phyloP scores from a whole-genome alignment of 1,140 invertebrate genomes.

The Solen grandis region DNA sequence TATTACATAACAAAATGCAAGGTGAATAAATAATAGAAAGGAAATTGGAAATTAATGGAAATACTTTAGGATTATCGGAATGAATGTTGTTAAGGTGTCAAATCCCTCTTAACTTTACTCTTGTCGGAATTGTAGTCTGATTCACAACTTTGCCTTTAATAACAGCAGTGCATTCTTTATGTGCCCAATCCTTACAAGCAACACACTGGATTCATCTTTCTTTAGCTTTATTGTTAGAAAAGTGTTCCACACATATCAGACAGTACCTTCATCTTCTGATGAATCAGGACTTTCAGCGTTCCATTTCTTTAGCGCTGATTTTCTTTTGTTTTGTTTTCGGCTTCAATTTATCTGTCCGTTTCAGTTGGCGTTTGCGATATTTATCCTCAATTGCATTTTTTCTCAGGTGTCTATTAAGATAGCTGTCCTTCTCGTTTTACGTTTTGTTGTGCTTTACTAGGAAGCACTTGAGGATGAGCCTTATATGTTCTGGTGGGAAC shows the following conservation, averaged over 20 bases:
- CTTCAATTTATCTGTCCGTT: neutral
- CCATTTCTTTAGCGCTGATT: neutral
- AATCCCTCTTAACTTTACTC: no score
- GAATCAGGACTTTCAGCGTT: slow-evolving; percentile 1
- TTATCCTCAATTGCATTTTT: slow-evolving; percentile 28
- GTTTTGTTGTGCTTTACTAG: neutral
- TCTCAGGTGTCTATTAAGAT: slow-evolving; percentile 24
- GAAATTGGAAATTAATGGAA: no score
- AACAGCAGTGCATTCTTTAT: slow-evolving; percentile 11
- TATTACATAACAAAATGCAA: no score
- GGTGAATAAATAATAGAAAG: no score
- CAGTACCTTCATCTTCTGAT: slow-evolving; percentile 1
- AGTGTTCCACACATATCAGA: slow-evolving; percentile 5
- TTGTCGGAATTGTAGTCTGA: slow-evolving; percentile 12
- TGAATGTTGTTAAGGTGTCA: no score
- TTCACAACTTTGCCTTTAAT: neutral
- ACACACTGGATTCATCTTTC: slow-evolving; percentile 17
- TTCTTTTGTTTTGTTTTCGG: neutral
- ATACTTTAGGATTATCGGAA: no score
- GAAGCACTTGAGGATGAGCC: neutral
- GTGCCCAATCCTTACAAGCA: neutral
- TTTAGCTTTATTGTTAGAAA: neutral
- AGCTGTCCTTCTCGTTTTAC: slow-evolving; percentile 6
- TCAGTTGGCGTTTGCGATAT: no score
- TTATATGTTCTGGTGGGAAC: slow-evolving; percentile 9